These are phyloP conservation scores for Gastrophryne carolinensis DNA, from an alignment of 2,797 vertebrate species.

Conservation along the genomic window DNA sequence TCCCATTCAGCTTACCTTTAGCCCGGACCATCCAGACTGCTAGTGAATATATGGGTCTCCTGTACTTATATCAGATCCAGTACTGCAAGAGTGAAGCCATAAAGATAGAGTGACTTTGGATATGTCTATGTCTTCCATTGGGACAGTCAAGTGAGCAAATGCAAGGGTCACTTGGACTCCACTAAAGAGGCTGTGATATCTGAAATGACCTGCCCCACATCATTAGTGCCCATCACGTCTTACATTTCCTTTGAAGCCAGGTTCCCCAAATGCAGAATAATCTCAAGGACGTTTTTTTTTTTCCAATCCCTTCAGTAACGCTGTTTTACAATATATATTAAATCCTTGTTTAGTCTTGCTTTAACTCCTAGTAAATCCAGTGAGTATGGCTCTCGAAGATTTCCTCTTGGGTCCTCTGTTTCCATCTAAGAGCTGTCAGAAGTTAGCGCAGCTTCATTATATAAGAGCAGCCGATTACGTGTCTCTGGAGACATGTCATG, in stretches of 20 bases:
- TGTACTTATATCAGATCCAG: conserved; percentile 40
- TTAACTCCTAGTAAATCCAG: conserved; percentile 15
- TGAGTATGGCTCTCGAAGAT: background rate
- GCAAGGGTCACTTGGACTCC: conserved; percentile 8
- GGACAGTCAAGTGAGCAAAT: conserved; percentile 15
- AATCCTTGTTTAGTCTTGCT: conserved; percentile 11
- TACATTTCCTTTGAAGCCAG: background rate
- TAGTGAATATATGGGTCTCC: conserved; percentile 24
- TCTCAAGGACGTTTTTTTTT: background rate
- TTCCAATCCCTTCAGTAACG: background rate
- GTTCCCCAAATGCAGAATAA: background rate
- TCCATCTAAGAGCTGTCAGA: conserved; percentile 36
- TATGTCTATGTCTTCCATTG: conserved; percentile 43
- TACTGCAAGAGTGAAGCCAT: conserved; percentile 31
- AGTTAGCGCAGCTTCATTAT: conserved; percentile 43
- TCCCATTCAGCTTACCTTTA: conserved; percentile 36
- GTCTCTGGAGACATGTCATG: conserved; percentile 40
- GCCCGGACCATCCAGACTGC: conserved; percentile 48
- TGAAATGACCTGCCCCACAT: conserved; percentile 5
- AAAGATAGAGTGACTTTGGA: conserved; percentile 21
- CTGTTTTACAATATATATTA: background rate
- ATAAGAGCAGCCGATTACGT: conserved; percentile 41
- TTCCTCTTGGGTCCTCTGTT: background rate
- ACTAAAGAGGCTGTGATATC: conserved; percentile 18
- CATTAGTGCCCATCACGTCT: conserved; percentile 10